Base-by-base conservation (phyloP, 2,797 vertebrate genomes). In the Gadopsis bispinosus region DNA sequence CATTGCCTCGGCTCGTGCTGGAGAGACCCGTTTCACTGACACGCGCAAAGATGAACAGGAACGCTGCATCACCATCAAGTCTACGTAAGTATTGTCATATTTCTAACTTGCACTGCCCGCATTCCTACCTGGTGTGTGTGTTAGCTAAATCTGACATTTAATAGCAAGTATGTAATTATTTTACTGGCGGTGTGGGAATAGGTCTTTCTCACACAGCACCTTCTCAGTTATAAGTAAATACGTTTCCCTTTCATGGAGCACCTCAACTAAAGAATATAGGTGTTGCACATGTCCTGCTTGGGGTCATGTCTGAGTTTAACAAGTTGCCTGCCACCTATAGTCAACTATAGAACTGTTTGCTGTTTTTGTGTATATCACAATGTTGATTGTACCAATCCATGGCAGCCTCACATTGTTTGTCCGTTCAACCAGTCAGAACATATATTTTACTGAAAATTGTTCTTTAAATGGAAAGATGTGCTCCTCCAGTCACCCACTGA, bases 51-150 rank as follows among this genome's bases (percentile, higher is more conserved):
- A 99, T 3, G 98, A 99, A 73, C 98, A 99, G 93, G 98, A 99
- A 7, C 96, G 97, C 2, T 99, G 98, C 81, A 99, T 99, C 84
- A 99, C 98, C 88, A 99, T 99, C 93, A 99, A 99, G 81, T 99
- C 98, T 1, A 99, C 97, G 98, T 99, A 83, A 96, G 97, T 89
- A 39, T 50, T 5, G 0, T 29, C 10, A 13, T 7, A 8, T 53
- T 39, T 53, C 2, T 2, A 17, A 11, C n/a, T 43, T n/a, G 1
- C 19, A 22, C 17, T 19, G 16, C 0, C 1, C 9, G 26, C 0
- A 6, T 26, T 48, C 0, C 2, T 11, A 20, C 26, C 26, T 26
- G 26, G 1, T 26, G 26, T 2, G 26, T 2, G 26, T 26, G 26
- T 26, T 26, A 26, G 26, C 26, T 26, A 26, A 26, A 26, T 26